Conservation (phyloP, 2,797 vertebrate genomes). For the Ptychobarbus kaznakovi region DNA sequence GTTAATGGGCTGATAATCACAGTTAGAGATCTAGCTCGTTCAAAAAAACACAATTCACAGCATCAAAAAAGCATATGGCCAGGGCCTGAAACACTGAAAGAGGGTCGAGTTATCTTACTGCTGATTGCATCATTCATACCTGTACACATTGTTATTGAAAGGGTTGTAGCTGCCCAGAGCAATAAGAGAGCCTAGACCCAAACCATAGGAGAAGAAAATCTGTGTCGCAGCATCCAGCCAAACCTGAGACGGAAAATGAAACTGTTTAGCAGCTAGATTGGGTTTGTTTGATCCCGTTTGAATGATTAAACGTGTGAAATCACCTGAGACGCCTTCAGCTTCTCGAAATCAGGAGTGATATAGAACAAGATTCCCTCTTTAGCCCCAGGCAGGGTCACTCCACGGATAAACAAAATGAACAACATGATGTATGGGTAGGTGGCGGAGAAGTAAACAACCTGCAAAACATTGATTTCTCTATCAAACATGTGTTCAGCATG, state of each 20-base stretch:
- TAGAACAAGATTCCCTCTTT: slow-evolving; percentile 94
- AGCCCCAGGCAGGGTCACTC: slow-evolving; percentile 94
- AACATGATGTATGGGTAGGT: slow-evolving; percentile 98
- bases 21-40: neutral
- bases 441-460: slow-evolving; percentile 99
- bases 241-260: slow-evolving; percentile 78
- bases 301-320: slow-evolving; percentile 45
- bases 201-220: slow-evolving; percentile 97
- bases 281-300: neutral
- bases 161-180: slow-evolving; percentile 98
- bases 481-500: neutral
- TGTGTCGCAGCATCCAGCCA: slow-evolving; percentile 98
- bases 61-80: neutral
- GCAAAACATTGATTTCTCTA: slow-evolving; percentile 53
- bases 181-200: slow-evolving; percentile 96
- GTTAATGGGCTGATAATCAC: slow-evolving; percentile 7
- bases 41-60: neutral
- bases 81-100: neutral
- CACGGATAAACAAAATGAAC: slow-evolving; percentile 95
- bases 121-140: slow-evolving; percentile 76
- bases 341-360: slow-evolving; percentile 94
- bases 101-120: neutral
- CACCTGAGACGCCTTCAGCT: slow-evolving; percentile 97
- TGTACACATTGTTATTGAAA: slow-evolving; percentile 98
- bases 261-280: slow-evolving; percentile 25